Percentiles rank a stretch among this genome's conserved stretches.
Evolutionary conservation across 2,113 vertebrate species (phyloP).

Genomic region (Oreochromis niloticus): DNA sequence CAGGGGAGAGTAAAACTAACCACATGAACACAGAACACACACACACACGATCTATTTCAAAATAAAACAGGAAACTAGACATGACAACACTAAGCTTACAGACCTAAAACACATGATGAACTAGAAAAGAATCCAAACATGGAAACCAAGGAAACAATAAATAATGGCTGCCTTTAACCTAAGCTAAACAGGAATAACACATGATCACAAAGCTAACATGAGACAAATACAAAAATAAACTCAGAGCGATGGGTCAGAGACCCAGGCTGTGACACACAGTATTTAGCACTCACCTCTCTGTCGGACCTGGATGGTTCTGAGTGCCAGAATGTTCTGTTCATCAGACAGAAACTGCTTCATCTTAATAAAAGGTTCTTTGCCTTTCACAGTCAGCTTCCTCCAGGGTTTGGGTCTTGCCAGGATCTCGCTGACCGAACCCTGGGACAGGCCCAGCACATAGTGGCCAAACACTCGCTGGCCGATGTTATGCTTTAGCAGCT

Average conservation of each 20-base stretch:
- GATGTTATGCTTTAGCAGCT: slow-evolving; percentile 98
- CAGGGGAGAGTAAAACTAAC: neutral
- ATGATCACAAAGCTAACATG: neutral
- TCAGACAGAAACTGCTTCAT: slow-evolving; percentile 99
- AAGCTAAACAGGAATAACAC: neutral
- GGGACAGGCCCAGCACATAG: slow-evolving; percentile 94
- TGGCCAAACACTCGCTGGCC: slow-evolving; percentile 97
- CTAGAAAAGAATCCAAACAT: neutral
- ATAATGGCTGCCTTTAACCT: neutral
- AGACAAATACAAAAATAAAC: neutral
- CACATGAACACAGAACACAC: neutral
- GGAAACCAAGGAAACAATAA: neutral
- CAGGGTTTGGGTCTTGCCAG: slow-evolving; percentile 96
- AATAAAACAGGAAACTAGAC: neutral
- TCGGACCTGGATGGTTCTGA: slow-evolving; percentile 97
- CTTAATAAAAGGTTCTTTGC: slow-evolving; percentile 98
- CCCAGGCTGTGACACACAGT: neutral
- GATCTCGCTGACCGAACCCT: slow-evolving; percentile 98
- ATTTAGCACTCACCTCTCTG: slow-evolving; percentile 88
- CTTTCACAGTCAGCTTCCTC: slow-evolving; percentile 98
- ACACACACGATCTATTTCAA: neutral
- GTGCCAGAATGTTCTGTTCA: slow-evolving; percentile 95
- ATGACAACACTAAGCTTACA: neutral
- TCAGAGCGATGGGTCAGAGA: neutral
- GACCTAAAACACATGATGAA: neutral